A percentile compares a stretch with the other conserved stretches of the same genome.
phyloP scores from a whole-genome alignment of 2,797 vertebrate species.

The Mustela erminea region DNA sequence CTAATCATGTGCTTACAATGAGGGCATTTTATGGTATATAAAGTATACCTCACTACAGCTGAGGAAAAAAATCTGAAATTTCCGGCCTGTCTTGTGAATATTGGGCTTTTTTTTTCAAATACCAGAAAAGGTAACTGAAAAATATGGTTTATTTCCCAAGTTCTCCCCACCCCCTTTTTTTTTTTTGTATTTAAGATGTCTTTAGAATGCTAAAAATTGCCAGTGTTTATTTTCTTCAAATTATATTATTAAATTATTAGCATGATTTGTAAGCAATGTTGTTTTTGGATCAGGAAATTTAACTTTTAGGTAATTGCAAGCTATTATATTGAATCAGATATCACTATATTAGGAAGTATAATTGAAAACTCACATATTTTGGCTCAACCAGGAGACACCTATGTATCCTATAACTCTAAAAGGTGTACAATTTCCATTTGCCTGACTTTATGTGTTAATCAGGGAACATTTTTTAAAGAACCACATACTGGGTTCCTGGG shows the following conservation, averaged over 20 bases:
- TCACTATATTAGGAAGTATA: not conserved
- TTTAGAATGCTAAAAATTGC: not conserved
- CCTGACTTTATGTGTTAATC: not conserved
- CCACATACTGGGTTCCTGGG: no score
- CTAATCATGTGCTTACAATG: not conserved
- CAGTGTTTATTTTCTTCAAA: slow-evolving; percentile 14
- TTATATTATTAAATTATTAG: not conserved
- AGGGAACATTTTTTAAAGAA: not conserved
- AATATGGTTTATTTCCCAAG: not conserved
- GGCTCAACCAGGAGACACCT: not conserved
- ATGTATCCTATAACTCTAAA: not conserved
- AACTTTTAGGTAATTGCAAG: not conserved
- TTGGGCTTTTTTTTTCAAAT: not conserved
- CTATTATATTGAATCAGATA: not conserved
- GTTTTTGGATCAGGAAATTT: not conserved
- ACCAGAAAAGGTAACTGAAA: not conserved
- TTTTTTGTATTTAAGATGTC: not conserved
- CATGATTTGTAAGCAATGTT: not conserved
- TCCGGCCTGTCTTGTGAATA: not conserved
- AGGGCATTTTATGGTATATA: not conserved
- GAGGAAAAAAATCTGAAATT: not conserved
- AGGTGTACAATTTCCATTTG: not conserved
- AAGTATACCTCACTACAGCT: not conserved
- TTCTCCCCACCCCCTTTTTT: not conserved
- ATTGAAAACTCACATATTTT: not conserved